These are phyloP conservation scores for Trididemnum miniatum DNA, from an alignment of 23 tunicate genomes.

Conservation along the genomic window DNA sequence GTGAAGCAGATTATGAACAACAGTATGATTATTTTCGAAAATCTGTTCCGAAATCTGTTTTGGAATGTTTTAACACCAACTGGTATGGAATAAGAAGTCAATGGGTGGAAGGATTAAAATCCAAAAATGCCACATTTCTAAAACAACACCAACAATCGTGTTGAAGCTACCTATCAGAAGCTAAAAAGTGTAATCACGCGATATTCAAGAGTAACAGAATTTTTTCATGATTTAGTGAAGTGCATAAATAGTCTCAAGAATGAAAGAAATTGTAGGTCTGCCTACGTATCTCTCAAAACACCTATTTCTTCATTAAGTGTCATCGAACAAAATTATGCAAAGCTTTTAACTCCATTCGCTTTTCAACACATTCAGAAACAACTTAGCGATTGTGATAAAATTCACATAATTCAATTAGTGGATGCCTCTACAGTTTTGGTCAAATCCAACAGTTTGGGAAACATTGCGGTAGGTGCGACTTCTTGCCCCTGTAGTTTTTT, in stretches of 20 bases:
- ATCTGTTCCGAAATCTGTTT: not conserved
- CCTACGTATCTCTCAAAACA: not conserved
- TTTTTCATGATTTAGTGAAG: not conserved
- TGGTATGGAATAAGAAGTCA: not conserved
- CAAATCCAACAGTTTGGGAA: not conserved
- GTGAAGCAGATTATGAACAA: not conserved
- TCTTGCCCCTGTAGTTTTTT: not conserved
- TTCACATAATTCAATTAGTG: not conserved
- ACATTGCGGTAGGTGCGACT: not conserved
- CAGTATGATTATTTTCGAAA: not conserved
- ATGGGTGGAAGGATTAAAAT: not conserved
- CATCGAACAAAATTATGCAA: not conserved
- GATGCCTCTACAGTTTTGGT: not conserved
- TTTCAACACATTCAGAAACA: not conserved
- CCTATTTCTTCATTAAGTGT: not conserved
- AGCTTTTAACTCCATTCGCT: not conserved
- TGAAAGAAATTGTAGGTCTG: not conserved
- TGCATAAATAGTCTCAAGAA: not conserved
- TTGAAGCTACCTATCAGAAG: not conserved
- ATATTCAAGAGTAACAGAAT: not conserved
- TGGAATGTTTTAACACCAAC: not conserved
- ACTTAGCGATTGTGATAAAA: not conserved
- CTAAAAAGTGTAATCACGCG: not conserved
- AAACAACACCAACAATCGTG: not conserved
- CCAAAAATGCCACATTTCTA: not conserved